Base-by-base conservation (phyloP, 2,888 invertebrate species). In the Coecobrya sp. region DNA sequence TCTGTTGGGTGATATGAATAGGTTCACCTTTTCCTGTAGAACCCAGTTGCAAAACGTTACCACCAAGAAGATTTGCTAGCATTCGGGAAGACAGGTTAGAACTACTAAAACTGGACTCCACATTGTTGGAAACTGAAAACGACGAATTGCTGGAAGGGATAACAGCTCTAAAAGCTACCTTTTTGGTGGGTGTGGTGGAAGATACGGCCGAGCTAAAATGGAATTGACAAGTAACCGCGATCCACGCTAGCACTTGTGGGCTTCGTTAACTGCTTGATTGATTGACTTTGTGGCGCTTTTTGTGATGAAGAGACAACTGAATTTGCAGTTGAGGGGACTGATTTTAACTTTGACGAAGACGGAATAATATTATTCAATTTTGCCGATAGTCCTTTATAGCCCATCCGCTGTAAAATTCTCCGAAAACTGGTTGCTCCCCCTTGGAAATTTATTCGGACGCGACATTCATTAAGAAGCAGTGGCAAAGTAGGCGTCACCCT, bases 401-500 rank as follows among this genome's bases (percentile, higher is more conserved):
- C 95, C 94, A 95, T 94, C 22, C 94, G 76, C 45, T 93, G 90
- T 13, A 95, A 79, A 55, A 95, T 92, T 76, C 95, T 55, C n/a
- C 94, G 82, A 30, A 95, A 93, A 88, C 95, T 94, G 0, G 94
- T 94, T 36, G 94, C 91, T 4, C 94, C 94, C 25, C 95, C 95
- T 68, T 92, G 93, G 65, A 94, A 95, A 68, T 93, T 93, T 30
- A 94, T 91, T 91, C 89, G 86, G 49, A 90, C 89, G 8, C 93
- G 89, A 62, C 94, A 94, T 86, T 94, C 94, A 13, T 91, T 90
- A 19, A 94, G 49, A 13, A 95, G 85, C 22, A 93, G 30, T 16
- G 95, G 93, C 25, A 95, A 85, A 16, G 95, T 95, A 10, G 94
- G 94, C 8, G 93, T 90, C 1, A 92, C 79, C 45, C 95, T 95